phyloP scores from a whole-genome alignment of 2,113 vertebrate species.

The Motacilla tschutschensis region DNA sequence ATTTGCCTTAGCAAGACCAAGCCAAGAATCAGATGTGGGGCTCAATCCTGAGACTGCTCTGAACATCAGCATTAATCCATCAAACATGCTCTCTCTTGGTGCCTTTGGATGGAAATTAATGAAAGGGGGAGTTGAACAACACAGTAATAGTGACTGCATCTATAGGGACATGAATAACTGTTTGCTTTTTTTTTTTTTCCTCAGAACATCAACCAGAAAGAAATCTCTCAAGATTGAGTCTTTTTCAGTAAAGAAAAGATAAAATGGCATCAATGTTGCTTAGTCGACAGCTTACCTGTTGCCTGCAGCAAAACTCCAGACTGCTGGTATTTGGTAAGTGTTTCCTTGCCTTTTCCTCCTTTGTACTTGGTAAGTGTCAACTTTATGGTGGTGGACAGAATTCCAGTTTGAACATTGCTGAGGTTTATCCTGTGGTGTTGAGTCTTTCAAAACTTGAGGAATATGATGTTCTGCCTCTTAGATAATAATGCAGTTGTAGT shows the following conservation, averaged over 20 bases:
- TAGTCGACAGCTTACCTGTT: slow-evolving; percentile 72
- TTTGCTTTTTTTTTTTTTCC: not conserved
- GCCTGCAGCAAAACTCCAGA: slow-evolving; percentile 74
- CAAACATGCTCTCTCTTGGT: rapidly evolving
- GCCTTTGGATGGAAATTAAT: not conserved
- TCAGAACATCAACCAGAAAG: not conserved
- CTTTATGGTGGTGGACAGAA: not conserved
- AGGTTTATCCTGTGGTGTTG: not conserved
- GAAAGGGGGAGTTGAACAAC: not conserved
- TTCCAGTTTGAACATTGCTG: not conserved
- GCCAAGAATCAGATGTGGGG: not conserved
- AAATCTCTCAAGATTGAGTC: not conserved
- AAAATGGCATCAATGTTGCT: slow-evolving; percentile 85
- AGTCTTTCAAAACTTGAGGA: not conserved
- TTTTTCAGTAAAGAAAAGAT: not conserved
- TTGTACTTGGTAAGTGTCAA: slow-evolving; percentile 53
- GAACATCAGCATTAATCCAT: not conserved
- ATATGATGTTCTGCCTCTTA: not conserved
- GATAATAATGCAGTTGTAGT: not conserved
- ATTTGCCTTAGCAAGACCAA: not conserved
- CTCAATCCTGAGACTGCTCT: not conserved
- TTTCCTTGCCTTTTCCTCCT: not conserved
- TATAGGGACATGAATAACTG: not conserved
- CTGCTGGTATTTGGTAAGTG: slow-evolving; percentile 73
- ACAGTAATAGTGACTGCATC: not conserved